Percentiles rank a stretch among this genome's conserved stretches.
Conservation (phyloP, 2,797 vertebrate species). For the Pseudochromis fuscus region DNA sequence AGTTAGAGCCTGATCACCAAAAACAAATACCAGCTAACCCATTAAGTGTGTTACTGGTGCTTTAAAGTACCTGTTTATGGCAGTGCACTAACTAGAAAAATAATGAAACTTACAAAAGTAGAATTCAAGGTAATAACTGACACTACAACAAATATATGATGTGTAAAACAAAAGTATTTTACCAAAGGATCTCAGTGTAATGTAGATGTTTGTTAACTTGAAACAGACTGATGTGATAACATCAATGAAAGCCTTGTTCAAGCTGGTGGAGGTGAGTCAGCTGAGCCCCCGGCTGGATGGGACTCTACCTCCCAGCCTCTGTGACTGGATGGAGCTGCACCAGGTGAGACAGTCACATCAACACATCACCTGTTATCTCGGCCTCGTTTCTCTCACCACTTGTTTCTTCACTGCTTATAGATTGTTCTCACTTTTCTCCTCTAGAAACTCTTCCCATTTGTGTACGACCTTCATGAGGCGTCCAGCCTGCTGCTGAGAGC, state of each 20-base stretch:
- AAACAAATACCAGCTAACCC: no score
- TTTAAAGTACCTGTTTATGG: no score
- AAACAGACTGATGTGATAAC: slow-evolving; percentile 88
- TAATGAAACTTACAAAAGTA: no score
- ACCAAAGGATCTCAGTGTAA: not conserved
- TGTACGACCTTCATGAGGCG: slow-evolving; percentile 81
- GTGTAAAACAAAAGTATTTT: not conserved
- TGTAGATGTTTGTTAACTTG: slow-evolving; percentile 17
- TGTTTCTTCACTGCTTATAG: not conserved
- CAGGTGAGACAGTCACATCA: slow-evolving; percentile 83
- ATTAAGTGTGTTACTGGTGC: no score
- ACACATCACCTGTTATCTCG: not conserved
- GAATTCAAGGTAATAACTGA: not conserved
- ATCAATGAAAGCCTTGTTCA: slow-evolving; percentile 88
- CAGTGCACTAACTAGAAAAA: no score
- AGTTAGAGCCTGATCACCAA: no score
- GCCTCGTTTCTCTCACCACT: not conserved
- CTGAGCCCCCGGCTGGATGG: slow-evolving; percentile 88
- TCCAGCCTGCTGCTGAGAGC: slow-evolving; percentile 86
- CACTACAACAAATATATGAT: not conserved
- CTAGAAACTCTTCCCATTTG: slow-evolving; percentile 91
- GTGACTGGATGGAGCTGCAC: slow-evolving; percentile 92
- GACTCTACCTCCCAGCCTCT: slow-evolving; percentile 85
- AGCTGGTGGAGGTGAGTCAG: slow-evolving; percentile 87
- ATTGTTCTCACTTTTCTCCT: slow-evolving; percentile 9